Conservation (phyloP, 2,797 vertebrate species). For the Momotus momota region DNA sequence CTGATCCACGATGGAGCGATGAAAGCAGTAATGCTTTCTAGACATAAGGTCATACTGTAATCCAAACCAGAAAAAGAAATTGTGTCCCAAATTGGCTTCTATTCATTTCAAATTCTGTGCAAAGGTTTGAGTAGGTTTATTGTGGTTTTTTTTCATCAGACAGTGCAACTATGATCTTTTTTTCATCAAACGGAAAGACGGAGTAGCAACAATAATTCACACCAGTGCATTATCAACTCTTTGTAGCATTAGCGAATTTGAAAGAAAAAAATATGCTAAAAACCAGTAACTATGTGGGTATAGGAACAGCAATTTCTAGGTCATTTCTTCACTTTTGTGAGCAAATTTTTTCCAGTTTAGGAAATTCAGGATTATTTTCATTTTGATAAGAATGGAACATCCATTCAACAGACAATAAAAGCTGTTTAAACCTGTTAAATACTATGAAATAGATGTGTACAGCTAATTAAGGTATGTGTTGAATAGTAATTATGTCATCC, state of each 20-base stretch:
- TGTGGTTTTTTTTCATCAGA: background rate
- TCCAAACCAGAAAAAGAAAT: background rate
- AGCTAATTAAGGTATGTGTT: conserved; percentile 92
- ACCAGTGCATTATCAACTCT: background rate
- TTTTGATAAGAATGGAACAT: conserved; percentile 43
- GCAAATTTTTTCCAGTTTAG: conserved; percentile 26
- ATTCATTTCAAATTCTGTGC: background rate
- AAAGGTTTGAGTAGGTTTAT: background rate
- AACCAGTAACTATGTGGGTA: background rate
- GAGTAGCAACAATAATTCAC: background rate
- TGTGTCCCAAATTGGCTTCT: background rate
- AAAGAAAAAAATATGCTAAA: background rate
- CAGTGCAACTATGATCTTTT: background rate
- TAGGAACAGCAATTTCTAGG: background rate
- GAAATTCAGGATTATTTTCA: conserved; percentile 42
- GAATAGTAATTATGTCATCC: conserved; percentile 93
- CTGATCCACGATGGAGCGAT: background rate
- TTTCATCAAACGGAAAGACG: background rate
- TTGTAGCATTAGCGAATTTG: background rate
- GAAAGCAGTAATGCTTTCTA: background rate
- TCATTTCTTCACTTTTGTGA: conserved; percentile 30
- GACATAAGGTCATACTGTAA: background rate
- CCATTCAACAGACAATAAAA: conserved; percentile 62
- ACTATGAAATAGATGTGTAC: conserved; percentile 77
- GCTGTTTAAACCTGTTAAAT: conserved; percentile 71